Percentiles rank a stretch among this genome's conserved stretches.
Conservation (phyloP, 2,797 vertebrate genomes). For the Cuculus canorus region DNA sequence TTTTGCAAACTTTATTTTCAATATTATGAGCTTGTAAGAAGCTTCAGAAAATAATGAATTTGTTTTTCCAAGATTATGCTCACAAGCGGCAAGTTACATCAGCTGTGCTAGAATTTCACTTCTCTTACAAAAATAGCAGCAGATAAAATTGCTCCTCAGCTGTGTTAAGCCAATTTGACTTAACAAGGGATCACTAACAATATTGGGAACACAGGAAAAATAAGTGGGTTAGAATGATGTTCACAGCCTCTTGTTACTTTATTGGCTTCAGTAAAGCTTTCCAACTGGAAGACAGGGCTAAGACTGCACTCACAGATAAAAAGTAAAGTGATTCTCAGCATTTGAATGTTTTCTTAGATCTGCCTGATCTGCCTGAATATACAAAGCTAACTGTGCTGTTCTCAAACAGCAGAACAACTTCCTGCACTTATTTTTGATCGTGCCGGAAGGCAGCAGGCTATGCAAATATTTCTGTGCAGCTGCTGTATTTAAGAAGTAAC, state of each 20-base stretch:
- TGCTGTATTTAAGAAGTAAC: not conserved
- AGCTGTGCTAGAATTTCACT: slow-evolving; percentile 23
- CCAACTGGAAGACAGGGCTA: not conserved
- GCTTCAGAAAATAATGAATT: slow-evolving; percentile 20
- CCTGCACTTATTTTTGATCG: slow-evolving; percentile 1
- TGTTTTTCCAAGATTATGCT: slow-evolving; percentile 35
- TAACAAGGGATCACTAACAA: slow-evolving; percentile 61
- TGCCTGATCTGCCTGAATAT: not conserved
- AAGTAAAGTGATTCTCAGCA: not conserved
- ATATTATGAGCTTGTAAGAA: not conserved
- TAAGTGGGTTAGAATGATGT: slow-evolving; percentile 43
- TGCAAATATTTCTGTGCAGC: not conserved
- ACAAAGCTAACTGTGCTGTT: not conserved
- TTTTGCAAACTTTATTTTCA: slow-evolving; percentile 12
- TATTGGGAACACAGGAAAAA: not conserved
- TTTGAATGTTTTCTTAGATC: not conserved
- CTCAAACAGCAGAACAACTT: not conserved
- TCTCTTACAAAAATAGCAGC: slow-evolving; percentile 35
- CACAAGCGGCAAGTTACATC: slow-evolving; percentile 15
- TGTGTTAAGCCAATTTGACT: slow-evolving; percentile 50
- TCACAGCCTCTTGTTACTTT: slow-evolving; percentile 45
- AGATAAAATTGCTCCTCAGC: slow-evolving; percentile 45
- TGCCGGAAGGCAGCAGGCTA: not conserved
- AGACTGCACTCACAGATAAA: not conserved
- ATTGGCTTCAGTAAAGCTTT: slow-evolving; percentile 14